These are phyloP conservation scores for Recurvirostra avosetta DNA, from an alignment of 2,113 vertebrate genomes.

Conservation along the genomic window DNA sequence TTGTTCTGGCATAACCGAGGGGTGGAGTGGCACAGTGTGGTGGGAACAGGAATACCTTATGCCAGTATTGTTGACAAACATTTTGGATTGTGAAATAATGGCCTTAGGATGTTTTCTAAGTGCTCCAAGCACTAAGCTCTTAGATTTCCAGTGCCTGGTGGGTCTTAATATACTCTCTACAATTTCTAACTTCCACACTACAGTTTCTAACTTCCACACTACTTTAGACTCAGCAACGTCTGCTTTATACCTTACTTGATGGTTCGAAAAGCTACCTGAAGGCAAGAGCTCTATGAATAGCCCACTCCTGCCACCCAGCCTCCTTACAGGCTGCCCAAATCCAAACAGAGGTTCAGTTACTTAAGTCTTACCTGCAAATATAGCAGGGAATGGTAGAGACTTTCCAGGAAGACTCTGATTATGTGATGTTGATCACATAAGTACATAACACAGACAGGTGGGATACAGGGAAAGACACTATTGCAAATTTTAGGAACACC, in stretches of 20 bases:
- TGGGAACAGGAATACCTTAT: slow-evolving; percentile 32
- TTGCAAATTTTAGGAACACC: not conserved
- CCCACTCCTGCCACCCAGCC: not conserved
- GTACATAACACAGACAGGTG: not conserved
- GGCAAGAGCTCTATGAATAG: not conserved
- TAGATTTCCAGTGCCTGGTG: not conserved
- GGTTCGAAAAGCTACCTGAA: not conserved
- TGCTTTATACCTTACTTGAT: not conserved
- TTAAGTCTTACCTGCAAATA: not conserved
- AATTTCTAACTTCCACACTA: not conserved
- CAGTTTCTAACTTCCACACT: not conserved
- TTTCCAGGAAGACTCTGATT: not conserved
- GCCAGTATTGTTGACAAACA: slow-evolving; percentile 43
- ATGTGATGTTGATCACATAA: not conserved
- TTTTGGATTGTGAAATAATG: not conserved
- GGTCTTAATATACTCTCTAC: not conserved
- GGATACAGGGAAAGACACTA: not conserved
- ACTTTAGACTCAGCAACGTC: not conserved
- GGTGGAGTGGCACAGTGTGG: not conserved
- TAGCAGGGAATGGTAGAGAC: not conserved
- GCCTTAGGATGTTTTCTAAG: not conserved
- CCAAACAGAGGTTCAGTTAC: not conserved
- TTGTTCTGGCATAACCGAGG: slow-evolving; percentile 24
- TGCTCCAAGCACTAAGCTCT: not conserved
- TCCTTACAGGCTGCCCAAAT: not conserved